Conservation (phyloP, 2,888 invertebrate species). For the Timema podura region DNA sequence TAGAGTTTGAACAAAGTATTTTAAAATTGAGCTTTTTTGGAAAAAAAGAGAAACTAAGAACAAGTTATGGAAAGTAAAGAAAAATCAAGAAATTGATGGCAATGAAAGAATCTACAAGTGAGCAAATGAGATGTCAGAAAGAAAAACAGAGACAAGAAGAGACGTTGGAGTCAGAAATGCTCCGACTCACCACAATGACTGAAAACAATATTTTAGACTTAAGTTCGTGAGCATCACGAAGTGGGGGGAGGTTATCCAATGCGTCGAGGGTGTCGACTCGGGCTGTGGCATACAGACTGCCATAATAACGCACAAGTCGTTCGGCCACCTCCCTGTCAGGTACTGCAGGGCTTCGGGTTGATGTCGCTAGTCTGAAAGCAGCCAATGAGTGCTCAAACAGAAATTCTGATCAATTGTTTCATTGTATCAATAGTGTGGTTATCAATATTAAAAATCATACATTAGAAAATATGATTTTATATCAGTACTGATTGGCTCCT, state of each 20-base stretch:
- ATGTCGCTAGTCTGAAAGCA: constrained; percentile 26
- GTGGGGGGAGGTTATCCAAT: constrained; percentile 72
- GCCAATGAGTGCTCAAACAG: constrained; percentile 14
- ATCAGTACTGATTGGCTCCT: too few relatives aligned
- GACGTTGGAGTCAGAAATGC: constrained; percentile 16
- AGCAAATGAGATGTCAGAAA: constrained; percentile 1
- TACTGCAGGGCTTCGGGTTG: constrained; percentile 9
- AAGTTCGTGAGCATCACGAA: constrained; percentile 79
- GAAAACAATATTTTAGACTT: constrained; percentile 95
- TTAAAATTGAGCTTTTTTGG: too few relatives aligned
- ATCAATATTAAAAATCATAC: too few relatives aligned
- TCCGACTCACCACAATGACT: constrained; percentile 80
- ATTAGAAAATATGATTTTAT: too few relatives aligned
- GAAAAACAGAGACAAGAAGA: constrained; percentile 21
- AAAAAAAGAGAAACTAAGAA: too few relatives aligned
- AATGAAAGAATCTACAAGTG: too few relatives aligned
- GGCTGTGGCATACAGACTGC: constrained; percentile 78
- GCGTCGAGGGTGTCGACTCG: constrained; percentile 83
- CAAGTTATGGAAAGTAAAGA: neutral
- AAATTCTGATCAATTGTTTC: neutral
- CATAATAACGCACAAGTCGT: constrained; percentile 69
- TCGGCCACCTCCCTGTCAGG: constrained; percentile 9
- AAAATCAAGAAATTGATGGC: neutral
- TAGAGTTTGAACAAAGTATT: too few relatives aligned
- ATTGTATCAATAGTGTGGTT: too few relatives aligned